Percentiles rank a stretch among this genome's conserved stretches.
phyloP scores from a whole-genome alignment of 37 sponge, comb jelly and placozoan genomes.

The Spongilla lacustris region DNA sequence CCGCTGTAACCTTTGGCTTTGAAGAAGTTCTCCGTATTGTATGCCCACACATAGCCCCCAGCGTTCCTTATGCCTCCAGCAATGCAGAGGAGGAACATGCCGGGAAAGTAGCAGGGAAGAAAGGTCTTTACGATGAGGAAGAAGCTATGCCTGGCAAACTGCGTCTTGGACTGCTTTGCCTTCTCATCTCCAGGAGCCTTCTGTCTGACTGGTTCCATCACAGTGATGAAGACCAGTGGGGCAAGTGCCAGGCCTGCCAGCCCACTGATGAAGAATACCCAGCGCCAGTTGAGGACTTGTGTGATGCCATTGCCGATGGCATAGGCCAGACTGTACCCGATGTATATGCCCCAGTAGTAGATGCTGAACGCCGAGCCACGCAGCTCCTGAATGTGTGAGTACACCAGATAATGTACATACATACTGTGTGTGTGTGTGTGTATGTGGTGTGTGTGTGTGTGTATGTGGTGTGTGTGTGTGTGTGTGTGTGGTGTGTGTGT shows the following conservation, averaged over 20 bases:
- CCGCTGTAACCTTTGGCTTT: background rate
- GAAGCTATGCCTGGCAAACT: background rate
- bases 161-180: background rate
- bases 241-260: slow-evolving; percentile 51
- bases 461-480: no score
- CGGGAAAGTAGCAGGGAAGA: slow-evolving; percentile 38
- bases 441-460: background rate
- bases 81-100: slow-evolving; percentile 73
- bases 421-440: background rate
- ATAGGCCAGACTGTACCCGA: slow-evolving; percentile 85
- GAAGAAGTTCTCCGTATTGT: slow-evolving; percentile 85
- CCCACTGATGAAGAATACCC: slow-evolving; percentile 88
- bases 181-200: background rate
- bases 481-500: background rate
- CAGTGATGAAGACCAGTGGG: slow-evolving; percentile 62
- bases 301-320: slow-evolving; percentile 69
- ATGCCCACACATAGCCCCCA: slow-evolving; percentile 90
- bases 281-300: slow-evolving; percentile 66
- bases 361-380: slow-evolving; percentile 75
- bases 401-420: background rate
- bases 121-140: slow-evolving; percentile 33
- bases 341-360: slow-evolving; percentile 85
- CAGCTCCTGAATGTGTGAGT: slow-evolving; percentile 29
- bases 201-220: slow-evolving; percentile 57
- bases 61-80: slow-evolving; percentile 86